Evolutionary conservation across 2,113 vertebrate species (phyloP).

Genomic region (Cynoglossus semilaevis): DNA sequence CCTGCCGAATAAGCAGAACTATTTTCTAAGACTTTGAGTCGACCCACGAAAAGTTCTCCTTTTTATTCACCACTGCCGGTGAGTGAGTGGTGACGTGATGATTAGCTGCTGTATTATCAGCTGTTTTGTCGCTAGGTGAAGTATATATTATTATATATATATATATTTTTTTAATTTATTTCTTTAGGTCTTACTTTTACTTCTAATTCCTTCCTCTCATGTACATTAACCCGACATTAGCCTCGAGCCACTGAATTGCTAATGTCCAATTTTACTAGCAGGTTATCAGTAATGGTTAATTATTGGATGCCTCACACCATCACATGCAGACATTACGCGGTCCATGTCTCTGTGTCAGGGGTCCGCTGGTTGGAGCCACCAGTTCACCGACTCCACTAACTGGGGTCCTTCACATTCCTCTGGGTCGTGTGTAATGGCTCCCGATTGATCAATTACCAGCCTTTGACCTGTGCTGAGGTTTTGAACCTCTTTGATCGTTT

Average conservation of each 20-base stretch:
- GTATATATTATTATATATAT: too few relatives aligned
- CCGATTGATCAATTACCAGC: constrained; percentile 61
- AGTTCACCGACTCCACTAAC: constrained; percentile 23
- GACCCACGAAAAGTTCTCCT: constrained; percentile 27
- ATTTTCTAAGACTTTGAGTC: constrained; percentile 24
- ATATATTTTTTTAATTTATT: too few relatives aligned
- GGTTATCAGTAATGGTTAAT: constrained; percentile 39
- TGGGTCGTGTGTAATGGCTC: constrained; percentile 48
- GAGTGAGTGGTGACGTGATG: constrained; percentile 7
- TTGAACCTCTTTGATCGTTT: constrained; percentile 21
- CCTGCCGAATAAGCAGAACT: constrained; percentile 20
- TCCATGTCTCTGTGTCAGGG: constrained; percentile 38
- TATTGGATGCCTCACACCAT: constrained; percentile 24
- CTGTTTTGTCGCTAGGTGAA: too few relatives aligned
- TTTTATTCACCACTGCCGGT: constrained; percentile 10
- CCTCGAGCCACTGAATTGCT: constrained; percentile 18
- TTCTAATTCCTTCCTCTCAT: not conserved
- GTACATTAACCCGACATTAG: constrained; percentile 26
- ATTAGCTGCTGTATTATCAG: constrained; percentile 21
- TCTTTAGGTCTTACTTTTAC: constrained; percentile 1
- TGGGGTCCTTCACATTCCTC: constrained; percentile 12
- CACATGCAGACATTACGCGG: constrained; percentile 39
- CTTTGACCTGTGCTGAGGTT: constrained; percentile 33
- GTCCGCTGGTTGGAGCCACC: constrained; percentile 35
- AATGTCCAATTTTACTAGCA: constrained; percentile 30